Percentiles rank a stretch among this genome's conserved stretches.
These are phyloP conservation scores for Mythimna vitellina DNA, from an alignment of 2,888 invertebrate species.

Conservation along the genomic window DNA sequence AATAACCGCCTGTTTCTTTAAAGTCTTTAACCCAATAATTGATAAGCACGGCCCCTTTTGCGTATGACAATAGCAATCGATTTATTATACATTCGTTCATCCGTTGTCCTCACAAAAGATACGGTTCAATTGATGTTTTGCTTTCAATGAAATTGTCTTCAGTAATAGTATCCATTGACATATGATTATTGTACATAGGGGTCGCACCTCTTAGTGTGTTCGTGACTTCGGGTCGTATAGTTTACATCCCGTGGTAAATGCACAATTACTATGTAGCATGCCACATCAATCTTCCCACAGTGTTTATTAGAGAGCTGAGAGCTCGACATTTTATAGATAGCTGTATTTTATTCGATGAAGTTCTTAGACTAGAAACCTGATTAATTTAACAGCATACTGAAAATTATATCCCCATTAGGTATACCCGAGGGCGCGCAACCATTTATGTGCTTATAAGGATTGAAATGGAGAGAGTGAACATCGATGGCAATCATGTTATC, in stretches of 20 bases:
- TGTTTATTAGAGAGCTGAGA: conserved; percentile 50
- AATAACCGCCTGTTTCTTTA: conserved; percentile 11
- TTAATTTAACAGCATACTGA: conserved; percentile 49
- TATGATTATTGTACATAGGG: conserved; percentile 60
- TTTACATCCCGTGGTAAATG: conserved; percentile 64
- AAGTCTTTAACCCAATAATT: conserved; percentile 22
- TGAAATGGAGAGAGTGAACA: conserved; percentile 56
- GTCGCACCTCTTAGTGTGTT: conserved; percentile 52
- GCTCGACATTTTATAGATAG: conserved; percentile 32
- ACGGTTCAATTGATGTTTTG: conserved; percentile 71
- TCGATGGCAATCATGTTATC: conserved; percentile 58
- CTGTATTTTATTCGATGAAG: conserved; percentile 30
- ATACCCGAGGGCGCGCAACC: conserved; percentile 37
- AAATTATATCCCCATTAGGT: conserved; percentile 55
- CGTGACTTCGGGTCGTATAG: conserved; percentile 63
- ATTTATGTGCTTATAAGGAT: conserved; percentile 55
- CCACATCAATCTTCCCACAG: conserved; percentile 61
- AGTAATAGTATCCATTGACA: conserved; percentile 47
- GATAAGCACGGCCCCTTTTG: conserved; percentile 39
- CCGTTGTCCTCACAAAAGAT: conserved; percentile 70
- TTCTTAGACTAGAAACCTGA: conserved; percentile 43
- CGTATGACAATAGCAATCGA: conserved; percentile 65
- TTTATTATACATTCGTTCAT: conserved; percentile 76
- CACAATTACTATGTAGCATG: conserved; percentile 66
- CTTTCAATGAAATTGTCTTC: conserved; percentile 67